phyloP scores from a whole-genome alignment of 1,140 invertebrate species.

The Saccostrea glomerata region DNA sequence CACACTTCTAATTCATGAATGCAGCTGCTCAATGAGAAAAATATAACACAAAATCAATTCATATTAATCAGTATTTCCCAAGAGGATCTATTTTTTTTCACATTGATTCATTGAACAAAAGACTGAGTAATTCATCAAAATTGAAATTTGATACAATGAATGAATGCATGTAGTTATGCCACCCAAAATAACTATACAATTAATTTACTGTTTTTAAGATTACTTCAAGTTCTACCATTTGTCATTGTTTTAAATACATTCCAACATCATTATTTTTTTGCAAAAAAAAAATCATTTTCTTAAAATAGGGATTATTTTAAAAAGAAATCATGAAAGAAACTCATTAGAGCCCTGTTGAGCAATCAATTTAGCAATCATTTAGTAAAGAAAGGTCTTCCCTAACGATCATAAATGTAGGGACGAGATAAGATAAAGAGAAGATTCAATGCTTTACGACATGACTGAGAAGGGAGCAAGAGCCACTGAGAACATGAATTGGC shows the following conservation, averaged over 20 bases:
- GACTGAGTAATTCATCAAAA: neutral
- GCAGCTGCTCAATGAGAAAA: constrained; percentile 5
- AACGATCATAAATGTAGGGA: neutral
- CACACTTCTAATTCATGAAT: constrained; percentile 13
- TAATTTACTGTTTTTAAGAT: neutral
- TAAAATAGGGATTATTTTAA: neutral
- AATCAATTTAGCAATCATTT: neutral
- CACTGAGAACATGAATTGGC: neutral
- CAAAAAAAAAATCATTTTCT: neutral
- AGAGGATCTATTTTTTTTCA: neutral
- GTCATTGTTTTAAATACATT: constrained; percentile 1
- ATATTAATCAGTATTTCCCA: constrained; percentile 12
- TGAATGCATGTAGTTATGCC: neutral
- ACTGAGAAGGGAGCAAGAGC: neutral
- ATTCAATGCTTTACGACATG: neutral
- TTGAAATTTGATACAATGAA: constrained; percentile 2
- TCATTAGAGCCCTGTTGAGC: constrained; percentile 1
- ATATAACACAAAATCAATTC: neutral
- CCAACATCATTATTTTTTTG: neutral
- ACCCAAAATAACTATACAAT: neutral
- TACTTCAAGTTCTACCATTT: neutral
- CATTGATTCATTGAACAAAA: neutral
- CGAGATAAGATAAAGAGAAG: constrained; percentile 2
- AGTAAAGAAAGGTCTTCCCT: neutral
- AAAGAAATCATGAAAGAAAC: neutral